Evolutionary conservation across 2,113 vertebrate species (phyloP), one percentile per base, ranked within the genome.

Genomic region (Orientallactaga bullata): DNA sequence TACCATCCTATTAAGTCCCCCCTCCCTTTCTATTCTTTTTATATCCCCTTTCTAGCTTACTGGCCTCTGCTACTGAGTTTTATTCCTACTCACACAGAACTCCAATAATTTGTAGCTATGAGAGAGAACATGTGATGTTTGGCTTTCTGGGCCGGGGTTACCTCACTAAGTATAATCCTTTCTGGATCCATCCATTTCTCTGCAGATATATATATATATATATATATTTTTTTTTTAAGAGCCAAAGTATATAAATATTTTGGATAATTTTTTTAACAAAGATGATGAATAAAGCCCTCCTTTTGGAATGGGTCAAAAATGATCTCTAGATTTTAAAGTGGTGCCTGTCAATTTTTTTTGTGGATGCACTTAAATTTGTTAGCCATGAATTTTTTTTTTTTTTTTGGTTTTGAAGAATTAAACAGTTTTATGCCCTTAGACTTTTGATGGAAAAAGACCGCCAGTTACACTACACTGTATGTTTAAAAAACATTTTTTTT

Each of bases 201-300:
- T n/a, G n/a, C n/a, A n/a, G n/a, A n/a, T n/a, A n/a, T n/a, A n/a
- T n/a, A 47, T 47, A 47, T 47, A 47, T 6, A 47, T 47, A 47
- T 8, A 47, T 47, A 47, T 47, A 47, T n/a, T n/a, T n/a, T n/a
- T n/a, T 74, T 92, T 85, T 66, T 24, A 89, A 51, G 12, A 78
- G 79, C 88, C 28, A 47, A n/a, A 81, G 42, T 90, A 68, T 35
- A 16, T 82, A 4, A 51, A 47, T 69, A 18, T 47, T 2, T 89
- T 69, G 16, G 20, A 47, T 90, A 87, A 89, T 96, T 93, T 82
- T 82, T 92, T 58, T 86, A 80, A 80, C 32, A 85, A 39, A 55
- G 18, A 47, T 87, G 30, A 61, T 71, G 30, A 89, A 20, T 80
- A 77, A 86, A 93, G n/a, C 37, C 23, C 16, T 87, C 83, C 66